Evolutionary conservation across 2,113 vertebrate genomes (phyloP), one percentile per base, ranked within the genome.

Genomic region (Oryzias curvinotus): DNA sequence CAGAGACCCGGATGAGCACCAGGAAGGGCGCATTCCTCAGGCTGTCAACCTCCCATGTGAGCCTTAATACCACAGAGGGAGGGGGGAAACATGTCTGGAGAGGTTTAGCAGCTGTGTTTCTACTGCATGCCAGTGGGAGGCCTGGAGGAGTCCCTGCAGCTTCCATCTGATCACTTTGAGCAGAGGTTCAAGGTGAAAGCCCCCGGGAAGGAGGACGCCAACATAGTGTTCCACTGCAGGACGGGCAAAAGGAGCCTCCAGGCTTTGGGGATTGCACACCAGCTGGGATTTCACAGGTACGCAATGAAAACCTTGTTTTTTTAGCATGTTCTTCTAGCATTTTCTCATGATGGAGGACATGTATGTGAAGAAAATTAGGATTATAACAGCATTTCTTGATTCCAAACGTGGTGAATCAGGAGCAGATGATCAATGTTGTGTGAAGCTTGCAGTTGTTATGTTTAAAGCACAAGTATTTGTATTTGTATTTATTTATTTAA

Each of bases 161-260:
- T 94, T 72, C 70, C 87, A 5, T 84, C 91, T 3, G 72, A 86
- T 28, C 55, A 45, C 6, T 94, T 95, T 71, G 53, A 86, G 78
- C 71, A 73, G 68, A 71, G 43, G 10, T 93, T 89, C 74, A 56
- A 78, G 0, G 86, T 89, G 0, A 81, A 80, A 52, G 82, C 90
- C 57, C 93, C 92, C 0, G 59, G 7, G 50, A 87, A 81, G 73
- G 71, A 88, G 0, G 92, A 91, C 0, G 47, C 86, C 68, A 87
- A 93, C 56, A 84, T 94, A 0, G 71, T 93, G 63, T 92, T 95
- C 76, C 88, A 93, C 42, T 94, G 94, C 77, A 90, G 68, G 52
- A 81, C 73, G 19, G 93, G 93, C n/a, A 80, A 17, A 16, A 84
- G 92, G 54, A 92, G 92, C 19, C 15, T 49, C 21, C 78, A 45